Evolutionary conservation across 2,797 vertebrate genomes (phyloP).

Genomic region (Streptopelia turtur): DNA sequence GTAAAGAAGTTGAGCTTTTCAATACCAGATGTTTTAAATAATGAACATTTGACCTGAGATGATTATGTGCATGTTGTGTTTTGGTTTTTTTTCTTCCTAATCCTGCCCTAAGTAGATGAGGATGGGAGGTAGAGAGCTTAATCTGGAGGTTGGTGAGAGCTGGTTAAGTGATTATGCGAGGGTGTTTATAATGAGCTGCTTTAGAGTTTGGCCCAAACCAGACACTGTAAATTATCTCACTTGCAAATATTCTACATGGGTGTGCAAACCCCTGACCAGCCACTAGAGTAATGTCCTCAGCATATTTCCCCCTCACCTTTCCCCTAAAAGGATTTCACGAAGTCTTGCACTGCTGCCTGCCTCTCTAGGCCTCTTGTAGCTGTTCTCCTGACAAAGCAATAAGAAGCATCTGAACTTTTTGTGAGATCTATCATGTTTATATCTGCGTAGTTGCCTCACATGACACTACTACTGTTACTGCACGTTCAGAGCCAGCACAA

Average conservation of each 20-base stretch:
- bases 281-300: not conserved
- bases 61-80: not conserved
- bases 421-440: not conserved
- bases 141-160: not conserved
- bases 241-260: not conserved
- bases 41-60: not conserved
- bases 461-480: not conserved
- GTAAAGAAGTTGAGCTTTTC: not conserved
- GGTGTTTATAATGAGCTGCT: not conserved
- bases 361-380: not conserved
- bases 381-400: not conserved
- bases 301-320: not conserved
- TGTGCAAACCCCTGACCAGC: not conserved
- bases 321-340: not conserved
- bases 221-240: not conserved
- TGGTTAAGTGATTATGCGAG: not conserved
- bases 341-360: not conserved
- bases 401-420: not conserved
- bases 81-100: not conserved
- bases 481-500: not conserved
- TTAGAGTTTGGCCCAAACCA: not conserved
- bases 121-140: not conserved
- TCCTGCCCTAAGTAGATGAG: not conserved
- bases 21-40: not conserved
- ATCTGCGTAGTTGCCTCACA: not conserved